A percentile compares a stretch with the other conserved stretches of the same genome.
phyloP scores from a whole-genome alignment of 2,113 vertebrate species.

The Sylvicapra grimmia region DNA sequence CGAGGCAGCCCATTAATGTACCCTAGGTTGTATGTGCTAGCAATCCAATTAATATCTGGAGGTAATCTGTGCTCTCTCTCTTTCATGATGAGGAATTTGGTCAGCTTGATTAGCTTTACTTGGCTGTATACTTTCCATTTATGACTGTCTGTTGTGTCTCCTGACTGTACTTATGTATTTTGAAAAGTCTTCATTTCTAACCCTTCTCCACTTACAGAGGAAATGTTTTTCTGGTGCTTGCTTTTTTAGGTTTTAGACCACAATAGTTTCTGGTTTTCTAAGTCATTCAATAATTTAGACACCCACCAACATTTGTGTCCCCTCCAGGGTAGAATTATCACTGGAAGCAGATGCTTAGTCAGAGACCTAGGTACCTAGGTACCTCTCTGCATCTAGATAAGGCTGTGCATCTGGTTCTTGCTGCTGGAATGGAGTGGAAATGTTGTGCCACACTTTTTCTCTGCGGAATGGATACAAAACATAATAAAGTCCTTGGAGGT shows the following conservation, averaged over 20 bases:
- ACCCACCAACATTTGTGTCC: background rate
- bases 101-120: background rate
- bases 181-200: background rate
- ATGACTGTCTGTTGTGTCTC: background rate
- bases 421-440: background rate
- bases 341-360: background rate
- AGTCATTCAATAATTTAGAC: background rate
- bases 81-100: background rate
- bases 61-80: background rate
- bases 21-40: background rate
- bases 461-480: background rate
- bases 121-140: background rate
- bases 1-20: background rate
- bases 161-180: background rate
- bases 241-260: background rate
- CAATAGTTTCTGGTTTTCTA: background rate
- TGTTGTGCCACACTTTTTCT: background rate
- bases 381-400: background rate
- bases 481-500: background rate
- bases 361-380: background rate
- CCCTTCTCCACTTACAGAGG: background rate
- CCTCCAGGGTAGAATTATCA: background rate
- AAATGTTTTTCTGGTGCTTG: background rate
- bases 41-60: background rate
- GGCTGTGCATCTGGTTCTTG: background rate